A percentile compares a stretch with the other conserved stretches of the same genome.
Conservation (phyloP, 2,888 invertebrate species). For the Protodeltote pygarga region DNA sequence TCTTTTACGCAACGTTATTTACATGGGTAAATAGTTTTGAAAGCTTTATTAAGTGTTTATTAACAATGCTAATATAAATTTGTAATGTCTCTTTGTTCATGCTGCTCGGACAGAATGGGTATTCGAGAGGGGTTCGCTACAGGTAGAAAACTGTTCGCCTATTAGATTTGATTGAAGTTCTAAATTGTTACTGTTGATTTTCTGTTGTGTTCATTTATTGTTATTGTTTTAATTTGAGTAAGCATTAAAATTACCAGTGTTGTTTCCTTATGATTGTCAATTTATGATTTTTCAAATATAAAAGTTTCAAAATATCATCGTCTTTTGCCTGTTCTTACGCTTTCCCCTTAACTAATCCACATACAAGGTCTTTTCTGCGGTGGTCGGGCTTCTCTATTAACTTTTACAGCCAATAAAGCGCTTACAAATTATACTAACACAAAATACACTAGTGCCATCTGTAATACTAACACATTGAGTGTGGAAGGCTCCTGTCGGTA, state of each 20-base stretch:
- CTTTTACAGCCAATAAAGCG: constrained; percentile 5
- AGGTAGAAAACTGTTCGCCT: constrained; percentile 71
- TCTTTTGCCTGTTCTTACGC: constrained; percentile 74
- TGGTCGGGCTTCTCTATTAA: constrained; percentile 36
- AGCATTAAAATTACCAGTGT: constrained; percentile 74
- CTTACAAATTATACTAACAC: constrained; percentile 35
- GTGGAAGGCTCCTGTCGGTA: constrained; percentile 34
- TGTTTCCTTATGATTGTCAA: constrained; percentile 71
- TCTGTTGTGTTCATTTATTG: constrained; percentile 56
- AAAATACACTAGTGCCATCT: constrained; percentile 7
- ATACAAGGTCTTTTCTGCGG: constrained; percentile 20
- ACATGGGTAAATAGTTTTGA: constrained; percentile 69
- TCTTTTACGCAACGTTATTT: constrained; percentile 71
- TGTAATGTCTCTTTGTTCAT: constrained; percentile 71
- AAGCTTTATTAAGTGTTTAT: constrained; percentile 71
- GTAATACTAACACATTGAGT: constrained; percentile 10
- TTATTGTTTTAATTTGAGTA: constrained; percentile 69
- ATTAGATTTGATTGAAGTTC: constrained; percentile 51
- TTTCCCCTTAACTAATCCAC: constrained; percentile 55
- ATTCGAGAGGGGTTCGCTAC: constrained; percentile 80
- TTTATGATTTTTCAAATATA: constrained; percentile 74
- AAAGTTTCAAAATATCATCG: constrained; percentile 62
- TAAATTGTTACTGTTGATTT: constrained; percentile 56
- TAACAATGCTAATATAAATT: constrained; percentile 61
- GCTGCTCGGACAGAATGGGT: constrained; percentile 83